Percentiles rank a stretch among this genome's conserved stretches.
Conservation (phyloP, 2,797 vertebrate genomes). For the Typhlichthys eigenmanni region DNA sequence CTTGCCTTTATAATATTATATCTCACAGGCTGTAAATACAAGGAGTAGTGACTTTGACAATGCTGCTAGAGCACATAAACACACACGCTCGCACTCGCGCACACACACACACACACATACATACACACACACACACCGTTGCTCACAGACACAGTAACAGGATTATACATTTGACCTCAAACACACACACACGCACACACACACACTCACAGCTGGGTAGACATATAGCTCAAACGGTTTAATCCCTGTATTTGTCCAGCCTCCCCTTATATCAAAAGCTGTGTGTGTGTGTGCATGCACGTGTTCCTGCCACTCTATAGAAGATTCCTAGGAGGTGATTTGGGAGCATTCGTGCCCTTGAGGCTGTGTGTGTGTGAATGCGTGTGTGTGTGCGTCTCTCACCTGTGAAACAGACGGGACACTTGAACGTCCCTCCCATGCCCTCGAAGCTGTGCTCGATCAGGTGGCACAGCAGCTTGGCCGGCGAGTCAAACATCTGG, state of each 20-base stretch:
- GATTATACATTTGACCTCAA: neutral
- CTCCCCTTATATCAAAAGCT: neutral
- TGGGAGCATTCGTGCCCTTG: neutral
- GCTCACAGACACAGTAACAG: neutral
- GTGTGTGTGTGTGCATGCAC: neutral
- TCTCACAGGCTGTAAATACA: neutral
- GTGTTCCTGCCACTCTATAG: neutral
- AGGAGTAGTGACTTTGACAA: conserved; percentile 49
- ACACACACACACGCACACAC: neutral
- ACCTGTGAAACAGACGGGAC: conserved; percentile 99
- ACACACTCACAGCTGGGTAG: neutral
- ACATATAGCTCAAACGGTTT: neutral
- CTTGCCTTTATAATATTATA: no score
- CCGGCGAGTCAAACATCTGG: conserved; percentile 99
- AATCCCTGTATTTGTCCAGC: neutral
- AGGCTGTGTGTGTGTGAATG: conserved; percentile 11
- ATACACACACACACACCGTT: neutral
- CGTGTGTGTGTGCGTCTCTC: conserved; percentile 59
- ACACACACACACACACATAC: no score
- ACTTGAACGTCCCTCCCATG: conserved; percentile 99
- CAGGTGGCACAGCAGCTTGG: conserved; percentile 99
- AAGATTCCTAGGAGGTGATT: neutral
- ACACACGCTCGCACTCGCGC: conserved; percentile 13
- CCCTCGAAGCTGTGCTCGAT: conserved; percentile 99
- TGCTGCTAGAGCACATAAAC: conserved; percentile 15